Percentiles rank a stretch among this genome's conserved stretches.
Conservation (phyloP, 2,888 invertebrate species). For the Notocelia uddmanniana region DNA sequence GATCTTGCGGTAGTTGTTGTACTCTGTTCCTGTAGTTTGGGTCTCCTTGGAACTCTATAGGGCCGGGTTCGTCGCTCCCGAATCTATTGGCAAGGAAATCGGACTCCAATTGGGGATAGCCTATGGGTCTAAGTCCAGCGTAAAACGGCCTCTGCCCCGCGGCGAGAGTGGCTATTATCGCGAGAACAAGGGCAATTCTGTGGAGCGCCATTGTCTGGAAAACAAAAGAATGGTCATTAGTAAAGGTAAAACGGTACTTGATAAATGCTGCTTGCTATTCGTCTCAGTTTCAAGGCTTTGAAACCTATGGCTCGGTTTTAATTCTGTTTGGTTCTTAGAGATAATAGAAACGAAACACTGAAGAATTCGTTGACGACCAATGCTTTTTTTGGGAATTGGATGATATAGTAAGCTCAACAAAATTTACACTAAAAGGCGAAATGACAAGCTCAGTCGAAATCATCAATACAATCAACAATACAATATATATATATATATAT, state of each 20-base stretch:
- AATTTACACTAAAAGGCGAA: background rate
- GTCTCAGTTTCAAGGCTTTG: background rate
- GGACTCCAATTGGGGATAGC: slow-evolving; percentile 85
- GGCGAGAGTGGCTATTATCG: slow-evolving; percentile 58
- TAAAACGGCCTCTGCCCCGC: slow-evolving; percentile 88
- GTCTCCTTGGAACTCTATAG: slow-evolving; percentile 87
- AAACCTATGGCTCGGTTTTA: background rate
- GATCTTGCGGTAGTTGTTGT: slow-evolving; percentile 85
- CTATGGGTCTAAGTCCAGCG: slow-evolving; percentile 86
- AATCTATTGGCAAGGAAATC: slow-evolving; percentile 78
- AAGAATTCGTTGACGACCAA: too few species aligned
- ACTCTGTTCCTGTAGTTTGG: slow-evolving; percentile 83
- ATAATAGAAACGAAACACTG: background rate
- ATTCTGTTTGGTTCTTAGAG: background rate
- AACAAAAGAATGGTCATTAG: slow-evolving; percentile 24
- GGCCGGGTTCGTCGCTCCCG: slow-evolving; percentile 77
- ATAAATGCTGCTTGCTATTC: background rate
- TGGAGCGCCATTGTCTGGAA: slow-evolving; percentile 59
- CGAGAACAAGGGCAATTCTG: slow-evolving; percentile 60
- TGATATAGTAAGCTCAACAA: background rate
- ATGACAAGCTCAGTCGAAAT: background rate
- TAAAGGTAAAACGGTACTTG: background rate
- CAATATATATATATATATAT: too few species aligned
- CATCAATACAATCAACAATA: too few species aligned
- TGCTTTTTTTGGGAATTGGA: too few species aligned